A percentile compares a stretch with the other conserved stretches of the same genome.
phyloP scores from a whole-genome alignment of 2,113 vertebrate species.

The Lepisosteus osseus region DNA sequence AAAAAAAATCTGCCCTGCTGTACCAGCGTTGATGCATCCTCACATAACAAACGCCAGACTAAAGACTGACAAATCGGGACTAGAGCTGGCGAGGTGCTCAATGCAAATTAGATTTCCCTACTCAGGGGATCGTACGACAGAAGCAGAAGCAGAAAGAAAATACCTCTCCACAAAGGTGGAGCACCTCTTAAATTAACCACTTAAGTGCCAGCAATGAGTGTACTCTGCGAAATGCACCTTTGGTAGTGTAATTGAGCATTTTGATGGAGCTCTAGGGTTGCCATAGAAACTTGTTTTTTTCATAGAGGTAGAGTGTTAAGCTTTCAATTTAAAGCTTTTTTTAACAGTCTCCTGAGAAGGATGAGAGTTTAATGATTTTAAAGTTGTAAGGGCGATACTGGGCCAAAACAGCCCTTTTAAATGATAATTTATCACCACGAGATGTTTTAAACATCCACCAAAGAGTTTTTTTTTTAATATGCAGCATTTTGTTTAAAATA shows the following conservation, averaged over 20 bases:
- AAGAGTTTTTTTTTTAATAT: too few relatives aligned
- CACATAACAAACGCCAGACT: neutral
- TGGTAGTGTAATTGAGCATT: conserved; percentile 1
- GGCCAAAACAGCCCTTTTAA: too few relatives aligned
- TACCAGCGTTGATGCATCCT: too few relatives aligned
- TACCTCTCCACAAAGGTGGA: conserved; percentile 11
- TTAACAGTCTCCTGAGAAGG: too few relatives aligned
- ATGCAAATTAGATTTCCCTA: neutral
- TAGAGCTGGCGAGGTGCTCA: neutral
- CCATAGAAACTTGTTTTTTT: neutral
- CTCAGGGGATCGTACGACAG: neutral
- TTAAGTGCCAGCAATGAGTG: conserved; percentile 16
- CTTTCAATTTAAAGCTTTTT: too few relatives aligned
- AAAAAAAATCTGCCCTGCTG: too few relatives aligned
- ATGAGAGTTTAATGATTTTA: too few relatives aligned
- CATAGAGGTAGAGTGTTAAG: too few relatives aligned
- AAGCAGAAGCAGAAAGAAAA: neutral
- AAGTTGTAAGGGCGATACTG: too few relatives aligned
- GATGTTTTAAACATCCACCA: too few relatives aligned
- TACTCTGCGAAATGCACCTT: neutral
- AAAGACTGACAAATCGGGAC: conserved; percentile 3
- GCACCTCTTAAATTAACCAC: conserved; percentile 26
- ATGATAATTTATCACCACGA: too few relatives aligned
- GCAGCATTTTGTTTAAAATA: too few relatives aligned
- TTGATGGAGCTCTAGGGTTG: conserved; percentile 2